Percentiles rank a stretch among this genome's conserved stretches.
phyloP scores from a whole-genome alignment of 2,113 vertebrate species.

The Periophthalmus modestus region DNA sequence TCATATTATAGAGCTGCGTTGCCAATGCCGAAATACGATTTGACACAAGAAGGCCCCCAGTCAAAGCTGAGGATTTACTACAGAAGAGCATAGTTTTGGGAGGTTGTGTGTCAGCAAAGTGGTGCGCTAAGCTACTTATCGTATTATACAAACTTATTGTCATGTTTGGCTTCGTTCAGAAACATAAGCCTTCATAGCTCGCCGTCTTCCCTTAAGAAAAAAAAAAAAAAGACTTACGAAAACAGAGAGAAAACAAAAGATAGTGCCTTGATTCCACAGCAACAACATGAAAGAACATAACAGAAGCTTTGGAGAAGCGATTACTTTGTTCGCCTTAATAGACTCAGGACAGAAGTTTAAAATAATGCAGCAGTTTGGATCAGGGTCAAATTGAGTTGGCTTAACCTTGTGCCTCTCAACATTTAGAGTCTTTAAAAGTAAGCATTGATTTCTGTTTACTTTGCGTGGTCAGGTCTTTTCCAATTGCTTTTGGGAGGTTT shows the following conservation, averaged over 20 bases:
- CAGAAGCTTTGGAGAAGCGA: slow-evolving; percentile 27
- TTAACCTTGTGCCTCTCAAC: slow-evolving; percentile 1
- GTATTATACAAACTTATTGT: slow-evolving; percentile 63
- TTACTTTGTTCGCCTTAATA: slow-evolving; percentile 33
- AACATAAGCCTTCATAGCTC: slow-evolving; percentile 42
- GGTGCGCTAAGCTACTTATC: slow-evolving; percentile 67
- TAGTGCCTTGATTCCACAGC: slow-evolving; percentile 46
- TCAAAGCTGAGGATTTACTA: slow-evolving; percentile 46
- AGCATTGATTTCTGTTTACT: slow-evolving; percentile 1
- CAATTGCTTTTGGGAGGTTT: slow-evolving; percentile 1
- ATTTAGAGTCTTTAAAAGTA: background rate
- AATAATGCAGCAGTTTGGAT: slow-evolving; percentile 9
- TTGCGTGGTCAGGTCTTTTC: background rate
- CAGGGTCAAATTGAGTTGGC: slow-evolving; percentile 42
- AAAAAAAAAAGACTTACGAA: slow-evolving; percentile 30
- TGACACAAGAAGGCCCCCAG: slow-evolving; percentile 54
- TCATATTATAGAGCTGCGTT: slow-evolving; percentile 40
- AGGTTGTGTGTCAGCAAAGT: slow-evolving; percentile 57
- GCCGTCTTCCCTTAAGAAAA: slow-evolving; percentile 45
- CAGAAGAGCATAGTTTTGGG: slow-evolving; percentile 31
- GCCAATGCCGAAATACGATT: slow-evolving; percentile 44
- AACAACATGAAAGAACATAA: slow-evolving; percentile 37
- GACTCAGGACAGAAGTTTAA: slow-evolving; percentile 16
- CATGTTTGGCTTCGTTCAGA: slow-evolving; percentile 52
- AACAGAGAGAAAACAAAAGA: slow-evolving; percentile 28